Conservation (phyloP, 2,113 vertebrate genomes). For the Pogona vitticeps region DNA sequence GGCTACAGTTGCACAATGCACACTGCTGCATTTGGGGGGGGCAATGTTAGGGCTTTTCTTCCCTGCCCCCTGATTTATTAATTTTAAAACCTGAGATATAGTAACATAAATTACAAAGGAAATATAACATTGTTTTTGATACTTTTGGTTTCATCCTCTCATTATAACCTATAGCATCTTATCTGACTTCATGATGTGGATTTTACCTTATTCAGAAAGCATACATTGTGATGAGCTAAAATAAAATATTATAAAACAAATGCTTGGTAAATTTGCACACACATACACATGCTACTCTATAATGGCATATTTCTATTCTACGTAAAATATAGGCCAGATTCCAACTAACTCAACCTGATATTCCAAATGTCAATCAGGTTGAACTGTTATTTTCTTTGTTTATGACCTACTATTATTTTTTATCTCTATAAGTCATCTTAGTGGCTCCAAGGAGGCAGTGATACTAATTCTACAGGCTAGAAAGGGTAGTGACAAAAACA, state of each 20-base stretch:
- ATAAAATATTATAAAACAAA: background rate
- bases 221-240: background rate
- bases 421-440: background rate
- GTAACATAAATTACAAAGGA: background rate
- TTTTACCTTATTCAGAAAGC: background rate
- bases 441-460: slow-evolving; percentile 30
- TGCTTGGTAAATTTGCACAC: background rate
- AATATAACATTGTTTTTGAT: background rate
- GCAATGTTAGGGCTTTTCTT: no score
- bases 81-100: no score
- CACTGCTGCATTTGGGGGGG: no score
- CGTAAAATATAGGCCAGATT: slow-evolving; percentile 17
- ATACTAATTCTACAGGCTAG: slow-evolving; percentile 5
- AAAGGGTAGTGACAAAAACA: slow-evolving; percentile 9
- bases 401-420: slow-evolving; percentile 51
- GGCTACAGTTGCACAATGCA: no score
- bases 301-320: background rate
- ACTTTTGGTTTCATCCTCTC: background rate
- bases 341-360: slow-evolving; percentile 13
- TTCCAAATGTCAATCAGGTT: slow-evolving; percentile 25
- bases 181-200: no score
- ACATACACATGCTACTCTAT: no score
- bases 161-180: background rate
- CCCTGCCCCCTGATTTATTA: no score
- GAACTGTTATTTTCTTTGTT: slow-evolving; percentile 34